Base-by-base conservation (phyloP, 2,113 vertebrate genomes). In the Coptodon bakossiorum region DNA sequence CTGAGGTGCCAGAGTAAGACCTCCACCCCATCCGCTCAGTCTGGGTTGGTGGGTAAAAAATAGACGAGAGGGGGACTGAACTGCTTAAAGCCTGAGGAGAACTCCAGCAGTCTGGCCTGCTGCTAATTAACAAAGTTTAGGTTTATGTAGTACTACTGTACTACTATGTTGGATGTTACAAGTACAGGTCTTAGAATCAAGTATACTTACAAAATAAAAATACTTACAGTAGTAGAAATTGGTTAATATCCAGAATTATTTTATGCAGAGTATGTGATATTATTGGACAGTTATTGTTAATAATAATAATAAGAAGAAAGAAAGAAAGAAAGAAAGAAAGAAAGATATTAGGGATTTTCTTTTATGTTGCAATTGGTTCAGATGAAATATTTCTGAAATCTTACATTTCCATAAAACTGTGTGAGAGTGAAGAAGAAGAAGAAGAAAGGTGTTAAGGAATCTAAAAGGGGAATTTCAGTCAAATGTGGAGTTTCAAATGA, bases 1-100 rank as follows among this genome's bases (percentile, higher is more conserved):
- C 88, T 89, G 73, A 90, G 85, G 92, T 94, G 68, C 82, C 82
- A 90, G 82, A 84, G 86, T 36, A 86, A 88, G 66, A 86, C 81
- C 82, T 89, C 80, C 86, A 86, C 86, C 82, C 80, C 85, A 22
- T 80, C 81, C 17, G 50, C 29, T 89, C 45, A 83, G 4, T 43
- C 29, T 45, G 61, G 38, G 14, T 52, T 40, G 73, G 45, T 34
- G 73, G 27, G 45, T 38, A 12, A 59, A 91, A 81, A 91, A 78
- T 82, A 88, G 27, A 38, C 8, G 3, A 17, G 40, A 29, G 19
- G 22, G 11, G 57, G 59, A 3, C 5, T 71, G 3, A 43, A 27
- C 43, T 16, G 45, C 59, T 63, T 31, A 61, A 84, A 85, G 9
- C 16, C 71, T 50, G 27, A 19, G 43, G 7, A 85, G 24, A 80